Conservation (phyloP, 1,140 invertebrate genomes). For the Stegodyphus dumicola region DNA sequence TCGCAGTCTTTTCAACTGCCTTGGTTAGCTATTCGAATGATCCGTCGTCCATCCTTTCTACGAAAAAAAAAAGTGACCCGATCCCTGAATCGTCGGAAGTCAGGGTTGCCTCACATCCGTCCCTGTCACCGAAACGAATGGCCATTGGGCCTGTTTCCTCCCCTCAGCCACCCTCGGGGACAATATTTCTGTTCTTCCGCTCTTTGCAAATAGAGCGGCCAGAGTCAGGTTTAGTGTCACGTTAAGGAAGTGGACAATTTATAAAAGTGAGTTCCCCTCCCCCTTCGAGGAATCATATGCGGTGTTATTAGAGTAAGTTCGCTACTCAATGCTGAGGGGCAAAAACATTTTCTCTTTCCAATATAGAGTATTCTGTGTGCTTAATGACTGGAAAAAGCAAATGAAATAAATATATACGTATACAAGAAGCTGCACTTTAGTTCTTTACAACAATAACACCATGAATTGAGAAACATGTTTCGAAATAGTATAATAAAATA, state of each 20-base stretch:
- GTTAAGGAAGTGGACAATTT: conserved; percentile 46
- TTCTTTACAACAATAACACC: too few species aligned
- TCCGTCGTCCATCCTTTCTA: neutral
- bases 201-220: neutral
- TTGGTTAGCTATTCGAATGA: neutral
- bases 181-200: conserved; percentile 19
- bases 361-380: too few species aligned
- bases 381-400: too few species aligned
- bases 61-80: neutral
- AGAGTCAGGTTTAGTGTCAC: conserved; percentile 11
- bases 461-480: too few species aligned
- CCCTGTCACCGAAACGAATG: conserved; percentile 31
- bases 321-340: too few species aligned
- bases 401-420: too few species aligned
- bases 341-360: too few species aligned
- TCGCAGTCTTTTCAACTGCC: too few species aligned
- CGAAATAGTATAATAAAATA: too few species aligned
- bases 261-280: conserved; percentile 13
- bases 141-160: neutral
- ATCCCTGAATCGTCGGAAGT: conserved; percentile 41
- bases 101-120: conserved; percentile 44
- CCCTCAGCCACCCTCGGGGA: conserved; percentile 1
- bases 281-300: too few species aligned
- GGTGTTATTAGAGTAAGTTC: too few species aligned
- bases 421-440: too few species aligned